phyloP scores from a whole-genome alignment of 2,113 vertebrate species.

The Dicaeum eximium region DNA sequence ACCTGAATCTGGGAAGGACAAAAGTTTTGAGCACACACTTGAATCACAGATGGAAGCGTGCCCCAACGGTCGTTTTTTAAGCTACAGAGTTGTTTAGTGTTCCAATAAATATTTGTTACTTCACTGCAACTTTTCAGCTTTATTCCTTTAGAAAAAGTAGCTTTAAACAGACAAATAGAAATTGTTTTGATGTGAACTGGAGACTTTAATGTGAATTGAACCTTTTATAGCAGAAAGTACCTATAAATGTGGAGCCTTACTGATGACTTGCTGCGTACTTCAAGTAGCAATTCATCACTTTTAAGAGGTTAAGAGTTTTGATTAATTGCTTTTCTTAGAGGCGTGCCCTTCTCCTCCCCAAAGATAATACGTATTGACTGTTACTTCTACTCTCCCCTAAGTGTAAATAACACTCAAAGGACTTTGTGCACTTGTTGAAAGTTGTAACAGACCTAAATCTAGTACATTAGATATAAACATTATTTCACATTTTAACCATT shows the following conservation, averaged over 20 bases:
- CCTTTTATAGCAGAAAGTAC: background rate
- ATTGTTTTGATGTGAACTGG: background rate
- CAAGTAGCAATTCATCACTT: background rate
- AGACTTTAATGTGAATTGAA: background rate
- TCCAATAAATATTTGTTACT: background rate
- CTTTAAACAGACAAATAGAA: slow-evolving; percentile 1
- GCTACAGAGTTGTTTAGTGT: background rate
- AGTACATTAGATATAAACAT: background rate
- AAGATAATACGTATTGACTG: background rate
- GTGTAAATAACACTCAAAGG: background rate
- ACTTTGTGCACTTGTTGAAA: background rate
- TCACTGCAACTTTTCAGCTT: background rate
- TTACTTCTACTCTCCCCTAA: background rate
- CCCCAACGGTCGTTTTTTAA: background rate
- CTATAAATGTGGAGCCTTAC: background rate
- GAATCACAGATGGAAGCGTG: background rate
- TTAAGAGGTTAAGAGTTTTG: background rate
- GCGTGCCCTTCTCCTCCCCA: background rate
- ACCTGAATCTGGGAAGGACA: background rate
- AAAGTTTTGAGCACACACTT: background rate
- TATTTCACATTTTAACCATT: background rate
- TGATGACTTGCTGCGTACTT: background rate
- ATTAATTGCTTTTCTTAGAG: background rate
- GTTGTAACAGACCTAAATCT: background rate
- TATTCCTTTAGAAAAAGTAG: background rate